Base-by-base conservation (phyloP, 1,140 invertebrate genomes). In the Cecropterus lyciades region DNA sequence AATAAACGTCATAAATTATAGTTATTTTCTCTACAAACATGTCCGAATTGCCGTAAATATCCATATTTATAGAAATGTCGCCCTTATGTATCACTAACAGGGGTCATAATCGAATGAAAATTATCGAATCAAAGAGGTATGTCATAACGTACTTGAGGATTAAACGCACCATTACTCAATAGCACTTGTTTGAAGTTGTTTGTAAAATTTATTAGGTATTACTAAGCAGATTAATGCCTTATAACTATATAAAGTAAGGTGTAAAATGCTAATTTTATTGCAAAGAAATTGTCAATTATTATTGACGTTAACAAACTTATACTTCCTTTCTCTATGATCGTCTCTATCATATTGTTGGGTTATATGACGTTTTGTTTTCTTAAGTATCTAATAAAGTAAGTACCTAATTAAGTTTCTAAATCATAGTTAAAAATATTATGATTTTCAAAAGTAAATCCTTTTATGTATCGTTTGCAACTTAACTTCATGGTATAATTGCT, bases 121-220 rank as follows among this genome's bases (percentile, higher is more conserved):
- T 45, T 42, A 14, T 49, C 48, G 55, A 72, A 74, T 67, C 67
- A 53, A 57, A 72, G 43, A 37, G 64, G 67, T 67, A 73, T 67
- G 56, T 70, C 72, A 66, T 76, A 74, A 63, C 56, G 72, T 69
- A 40, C 37, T 40, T 69, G 72, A 73, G 70, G 67, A 82, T 84
- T 84, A 77, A 82, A 80, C 65, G 65, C 59, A 60, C 69, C 55
- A 80, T 85, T 80, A 77, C 73, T 84, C 74, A 77, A 69, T 77
- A 77, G 15, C 27, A 51, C 69, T 70, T 68, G 73, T 70, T 71
- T 71, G 70, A 60, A 55, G 52, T 55, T 55, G n/a, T n/a, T n/a
- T 55, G 52, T 55, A 55, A 60, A 49, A 60, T 60, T 60, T 49
- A 60, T 49, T 16, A 49, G 10, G 30, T 48, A 37, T 46, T 60